Evolutionary conservation across 2,888 invertebrate genomes (phyloP).

Genomic region (Athripsodes cinereus): DNA sequence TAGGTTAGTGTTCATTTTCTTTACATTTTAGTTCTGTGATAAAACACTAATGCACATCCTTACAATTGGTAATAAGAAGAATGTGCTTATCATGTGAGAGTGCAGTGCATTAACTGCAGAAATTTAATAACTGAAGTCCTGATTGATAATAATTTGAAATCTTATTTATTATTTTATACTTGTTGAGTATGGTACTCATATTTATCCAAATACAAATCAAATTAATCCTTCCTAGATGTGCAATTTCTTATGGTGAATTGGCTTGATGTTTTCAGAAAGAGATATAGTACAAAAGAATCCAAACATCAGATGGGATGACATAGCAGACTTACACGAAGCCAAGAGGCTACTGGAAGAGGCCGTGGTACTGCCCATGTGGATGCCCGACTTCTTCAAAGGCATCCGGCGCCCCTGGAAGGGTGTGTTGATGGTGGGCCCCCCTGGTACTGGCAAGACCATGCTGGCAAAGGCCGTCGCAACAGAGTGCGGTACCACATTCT

Average conservation of each 20-base stretch:
- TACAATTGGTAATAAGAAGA: too few relatives aligned
- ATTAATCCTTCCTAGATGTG: too few relatives aligned
- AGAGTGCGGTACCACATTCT: conserved; percentile 96
- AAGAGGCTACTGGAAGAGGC: conserved; percentile 92
- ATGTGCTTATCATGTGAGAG: too few relatives aligned
- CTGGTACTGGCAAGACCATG: conserved; percentile 94
- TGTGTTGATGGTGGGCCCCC: conserved; percentile 90
- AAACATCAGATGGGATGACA: conserved; percentile 92
- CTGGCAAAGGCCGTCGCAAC: conserved; percentile 97
- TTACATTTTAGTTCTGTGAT: too few relatives aligned
- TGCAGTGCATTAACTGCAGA: too few relatives aligned
- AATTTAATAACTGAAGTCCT: too few relatives aligned
- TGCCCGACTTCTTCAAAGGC: conserved; percentile 98
- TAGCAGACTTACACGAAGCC: conserved; percentile 84
- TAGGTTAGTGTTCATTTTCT: conserved; percentile 53
- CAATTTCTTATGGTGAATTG: too few relatives aligned
- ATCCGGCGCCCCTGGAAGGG: conserved; percentile 96
- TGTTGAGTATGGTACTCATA: too few relatives aligned
- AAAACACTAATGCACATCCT: too few relatives aligned
- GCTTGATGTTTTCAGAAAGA: conserved; percentile 63
- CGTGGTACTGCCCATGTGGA: conserved; percentile 94
- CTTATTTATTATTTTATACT: too few relatives aligned
- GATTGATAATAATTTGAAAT: too few relatives aligned
- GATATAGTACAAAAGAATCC: conserved; percentile 97
- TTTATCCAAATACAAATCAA: too few relatives aligned